These are phyloP conservation scores for Epinephelus cyanopodus DNA, from an alignment of 2,113 vertebrate genomes.

Conservation along the genomic window DNA sequence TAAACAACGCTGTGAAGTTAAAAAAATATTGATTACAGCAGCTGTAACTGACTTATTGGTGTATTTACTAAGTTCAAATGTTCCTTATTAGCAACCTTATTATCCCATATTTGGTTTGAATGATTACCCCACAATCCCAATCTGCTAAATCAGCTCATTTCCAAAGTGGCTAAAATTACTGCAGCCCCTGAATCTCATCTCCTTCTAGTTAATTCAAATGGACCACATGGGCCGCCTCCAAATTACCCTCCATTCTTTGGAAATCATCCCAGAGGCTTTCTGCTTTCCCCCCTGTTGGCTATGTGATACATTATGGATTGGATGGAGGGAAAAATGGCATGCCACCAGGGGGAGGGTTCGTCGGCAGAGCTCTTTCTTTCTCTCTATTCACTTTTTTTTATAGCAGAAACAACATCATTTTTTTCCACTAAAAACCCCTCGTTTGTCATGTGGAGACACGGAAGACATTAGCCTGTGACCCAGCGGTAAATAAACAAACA, in stretches of 20 bases:
- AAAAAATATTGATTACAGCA: background rate
- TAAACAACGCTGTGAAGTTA: background rate
- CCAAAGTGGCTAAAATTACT: slow-evolving; percentile 18
- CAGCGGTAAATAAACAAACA: background rate
- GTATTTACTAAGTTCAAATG: background rate
- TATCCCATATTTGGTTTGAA: background rate
- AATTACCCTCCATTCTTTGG: slow-evolving; percentile 53
- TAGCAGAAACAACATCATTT: background rate
- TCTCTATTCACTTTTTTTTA: background rate
- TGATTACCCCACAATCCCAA: slow-evolving; percentile 15
- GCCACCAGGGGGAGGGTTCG: slow-evolving; percentile 9
- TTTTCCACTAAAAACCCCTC: background rate
- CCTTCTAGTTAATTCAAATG: slow-evolving; percentile 20
- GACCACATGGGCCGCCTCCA: slow-evolving; percentile 38
- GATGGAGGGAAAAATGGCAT: slow-evolving; percentile 37
- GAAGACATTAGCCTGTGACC: background rate
- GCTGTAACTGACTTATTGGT: background rate
- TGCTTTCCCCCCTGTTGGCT: slow-evolving; percentile 18
- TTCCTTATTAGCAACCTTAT: background rate
- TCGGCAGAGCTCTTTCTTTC: background rate
- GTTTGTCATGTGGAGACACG: slow-evolving; percentile 10
- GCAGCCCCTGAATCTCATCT: slow-evolving; percentile 28
- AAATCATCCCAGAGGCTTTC: slow-evolving; percentile 54
- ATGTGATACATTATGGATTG: slow-evolving; percentile 64
- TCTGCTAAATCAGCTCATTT: slow-evolving; percentile 32